phyloP scores from a whole-genome alignment of 2,797 vertebrate genomes.

The Sebastes ruberrimus region DNA sequence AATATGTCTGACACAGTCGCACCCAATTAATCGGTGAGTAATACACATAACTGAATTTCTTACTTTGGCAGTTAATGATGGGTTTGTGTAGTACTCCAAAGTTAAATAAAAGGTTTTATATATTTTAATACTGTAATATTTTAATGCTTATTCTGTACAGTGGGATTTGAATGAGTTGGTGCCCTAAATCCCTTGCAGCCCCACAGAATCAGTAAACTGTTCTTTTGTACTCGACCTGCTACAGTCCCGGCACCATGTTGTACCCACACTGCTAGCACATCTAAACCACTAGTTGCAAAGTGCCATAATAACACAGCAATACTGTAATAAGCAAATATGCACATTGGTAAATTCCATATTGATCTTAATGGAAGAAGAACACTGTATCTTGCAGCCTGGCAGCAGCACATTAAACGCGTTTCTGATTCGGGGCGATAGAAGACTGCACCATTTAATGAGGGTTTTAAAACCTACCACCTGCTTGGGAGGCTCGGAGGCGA shows the following conservation, averaged over 20 bases:
- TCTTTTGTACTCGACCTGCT: not conserved
- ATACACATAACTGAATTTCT: no score
- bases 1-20: no score
- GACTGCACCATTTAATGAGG: conserved; percentile 41
- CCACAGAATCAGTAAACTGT: not conserved
- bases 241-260: not conserved
- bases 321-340: not conserved
- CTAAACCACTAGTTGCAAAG: not conserved
- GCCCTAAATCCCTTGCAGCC: not conserved
- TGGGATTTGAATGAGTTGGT: not conserved
- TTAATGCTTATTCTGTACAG: no score
- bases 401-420: conserved; percentile 5
- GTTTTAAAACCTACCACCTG: conserved; percentile 46
- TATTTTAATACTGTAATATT: no score
- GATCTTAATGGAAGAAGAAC: not conserved
- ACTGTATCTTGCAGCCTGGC: not conserved
- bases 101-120: no score
- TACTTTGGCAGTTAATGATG: no score
- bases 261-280: not conserved
- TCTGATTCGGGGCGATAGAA: conserved; percentile 33
- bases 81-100: no score
- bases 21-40: no score
- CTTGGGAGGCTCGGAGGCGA: conserved; percentile 17
- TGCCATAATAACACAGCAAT: not conserved
- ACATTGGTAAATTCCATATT: not conserved